Evolutionary conservation across 2,888 invertebrate species (phyloP).

Genomic region (Tribolium freemani): DNA sequence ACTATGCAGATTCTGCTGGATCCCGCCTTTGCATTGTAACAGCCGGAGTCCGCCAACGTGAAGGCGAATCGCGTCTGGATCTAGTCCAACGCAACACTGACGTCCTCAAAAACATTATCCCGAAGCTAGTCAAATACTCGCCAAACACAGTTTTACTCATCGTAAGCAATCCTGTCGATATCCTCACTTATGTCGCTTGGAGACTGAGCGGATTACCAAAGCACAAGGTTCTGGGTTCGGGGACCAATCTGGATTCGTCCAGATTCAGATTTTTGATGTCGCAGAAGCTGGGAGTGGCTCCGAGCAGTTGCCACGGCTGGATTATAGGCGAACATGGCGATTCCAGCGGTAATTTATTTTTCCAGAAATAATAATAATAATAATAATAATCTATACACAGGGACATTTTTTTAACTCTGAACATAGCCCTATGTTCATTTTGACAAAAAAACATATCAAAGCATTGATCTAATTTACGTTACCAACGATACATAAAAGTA

Average conservation of each 20-base stretch:
- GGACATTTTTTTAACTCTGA: no score
- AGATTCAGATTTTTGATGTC: constrained; percentile 91
- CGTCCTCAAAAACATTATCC: constrained; percentile 88
- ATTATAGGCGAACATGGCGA: constrained; percentile 97
- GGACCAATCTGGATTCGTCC: constrained; percentile 93
- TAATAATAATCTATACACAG: no score
- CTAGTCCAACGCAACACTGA: constrained; percentile 93
- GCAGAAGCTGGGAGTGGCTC: constrained; percentile 84
- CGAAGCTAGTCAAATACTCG: constrained; percentile 84
- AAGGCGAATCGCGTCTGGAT: constrained; percentile 89
- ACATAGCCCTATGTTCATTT: no score
- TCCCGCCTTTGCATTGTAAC: constrained; percentile 91
- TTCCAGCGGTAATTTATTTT: constrained; percentile 64
- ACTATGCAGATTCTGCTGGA: constrained; percentile 83
- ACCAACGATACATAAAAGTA: no score
- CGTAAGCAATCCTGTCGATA: constrained; percentile 94
- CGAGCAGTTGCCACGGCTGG: constrained; percentile 91
- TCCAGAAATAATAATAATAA: no score
- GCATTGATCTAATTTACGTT: no score
- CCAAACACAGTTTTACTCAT: constrained; percentile 89
- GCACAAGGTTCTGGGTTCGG: constrained; percentile 89
- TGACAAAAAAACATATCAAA: no score
- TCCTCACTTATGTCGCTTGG: constrained; percentile 95
- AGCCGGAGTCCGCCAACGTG: constrained; percentile 91
- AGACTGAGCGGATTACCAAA: constrained; percentile 91